Evolutionary conservation across 1,140 invertebrate genomes (phyloP).

Genomic region (Xylocopa sonorina): DNA sequence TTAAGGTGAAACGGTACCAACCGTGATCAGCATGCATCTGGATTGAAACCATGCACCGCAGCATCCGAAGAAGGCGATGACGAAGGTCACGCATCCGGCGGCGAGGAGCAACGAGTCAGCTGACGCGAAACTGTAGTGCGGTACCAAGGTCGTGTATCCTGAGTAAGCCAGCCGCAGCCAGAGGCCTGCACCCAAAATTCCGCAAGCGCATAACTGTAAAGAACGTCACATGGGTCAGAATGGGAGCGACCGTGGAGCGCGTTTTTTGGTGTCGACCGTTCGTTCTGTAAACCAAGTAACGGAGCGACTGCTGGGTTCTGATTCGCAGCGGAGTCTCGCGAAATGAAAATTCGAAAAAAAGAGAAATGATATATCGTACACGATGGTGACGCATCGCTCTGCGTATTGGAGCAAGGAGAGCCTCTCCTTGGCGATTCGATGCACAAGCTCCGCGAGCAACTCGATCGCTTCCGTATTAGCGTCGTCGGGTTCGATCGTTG

Average conservation of each 20-base stretch:
- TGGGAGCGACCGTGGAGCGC: not conserved
- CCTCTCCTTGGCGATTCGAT: not conserved
- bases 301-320: too few species aligned
- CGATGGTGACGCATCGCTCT: too few species aligned
- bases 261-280: not conserved
- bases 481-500: not conserved
- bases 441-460: not conserved
- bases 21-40: conserved; percentile 88
- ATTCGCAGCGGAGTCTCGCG: too few species aligned
- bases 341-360: not conserved
- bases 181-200: conserved; percentile 88
- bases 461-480: conserved; percentile 14
- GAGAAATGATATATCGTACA: not conserved
- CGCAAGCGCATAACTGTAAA: conserved; percentile 88
- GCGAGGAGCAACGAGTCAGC: conserved; percentile 87
- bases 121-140: conserved; percentile 87
- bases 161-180: conserved; percentile 88
- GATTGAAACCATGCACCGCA: conserved; percentile 92
- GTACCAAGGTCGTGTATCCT: conserved; percentile 87
- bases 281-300: not conserved
- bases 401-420: too few species aligned
- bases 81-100: conserved; percentile 87
- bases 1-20: conserved; percentile 82
- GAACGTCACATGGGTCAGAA: conserved; percentile 40
- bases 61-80: conserved; percentile 90